These are phyloP conservation scores for Brachystomella parvula DNA, from an alignment of 1,140 invertebrate genomes.

Conservation along the genomic window DNA sequence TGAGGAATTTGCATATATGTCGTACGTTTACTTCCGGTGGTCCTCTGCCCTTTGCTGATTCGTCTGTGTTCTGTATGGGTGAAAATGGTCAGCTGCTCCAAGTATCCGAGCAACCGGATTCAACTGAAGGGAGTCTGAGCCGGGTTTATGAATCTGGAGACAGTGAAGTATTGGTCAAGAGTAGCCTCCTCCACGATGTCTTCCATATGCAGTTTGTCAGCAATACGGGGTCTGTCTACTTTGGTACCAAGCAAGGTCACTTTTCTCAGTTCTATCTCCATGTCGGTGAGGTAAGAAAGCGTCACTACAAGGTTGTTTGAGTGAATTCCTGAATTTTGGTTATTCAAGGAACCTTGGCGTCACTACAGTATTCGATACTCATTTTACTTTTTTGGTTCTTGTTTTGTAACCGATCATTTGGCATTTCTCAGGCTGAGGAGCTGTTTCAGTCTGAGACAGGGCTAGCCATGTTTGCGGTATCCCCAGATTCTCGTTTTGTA, in stretches of 20 bases:
- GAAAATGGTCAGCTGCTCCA: conserved; percentile 21
- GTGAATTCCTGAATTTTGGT: background rate
- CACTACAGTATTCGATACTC: background rate
- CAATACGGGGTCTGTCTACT: conserved; percentile 17
- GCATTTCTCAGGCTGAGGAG: conserved; percentile 19
- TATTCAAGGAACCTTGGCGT: background rate
- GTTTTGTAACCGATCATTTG: background rate
- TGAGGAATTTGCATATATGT: no score
- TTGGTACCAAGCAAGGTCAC: conserved; percentile 13
- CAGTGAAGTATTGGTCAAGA: conserved; percentile 10
- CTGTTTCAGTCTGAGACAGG: conserved; percentile 30
- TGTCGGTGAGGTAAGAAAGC: background rate
- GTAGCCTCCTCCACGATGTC: conserved; percentile 21
- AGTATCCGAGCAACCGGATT: background rate
- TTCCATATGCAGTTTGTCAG: conserved; percentile 21
- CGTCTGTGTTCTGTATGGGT: conserved; percentile 16
- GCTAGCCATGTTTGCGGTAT: conserved; percentile 31
- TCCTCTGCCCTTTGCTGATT: no score
- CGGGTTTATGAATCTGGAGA: background rate
- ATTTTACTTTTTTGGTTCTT: background rate
- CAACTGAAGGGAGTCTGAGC: background rate
- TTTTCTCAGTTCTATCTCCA: conserved; percentile 26
- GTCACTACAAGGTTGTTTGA: no score
- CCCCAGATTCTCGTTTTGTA: conserved; percentile 33
- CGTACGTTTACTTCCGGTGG: no score